Evolutionary conservation across 1,140 invertebrate species (phyloP), one percentile per base, ranked within the genome.

Genomic region (Periplaneta americana): DNA sequence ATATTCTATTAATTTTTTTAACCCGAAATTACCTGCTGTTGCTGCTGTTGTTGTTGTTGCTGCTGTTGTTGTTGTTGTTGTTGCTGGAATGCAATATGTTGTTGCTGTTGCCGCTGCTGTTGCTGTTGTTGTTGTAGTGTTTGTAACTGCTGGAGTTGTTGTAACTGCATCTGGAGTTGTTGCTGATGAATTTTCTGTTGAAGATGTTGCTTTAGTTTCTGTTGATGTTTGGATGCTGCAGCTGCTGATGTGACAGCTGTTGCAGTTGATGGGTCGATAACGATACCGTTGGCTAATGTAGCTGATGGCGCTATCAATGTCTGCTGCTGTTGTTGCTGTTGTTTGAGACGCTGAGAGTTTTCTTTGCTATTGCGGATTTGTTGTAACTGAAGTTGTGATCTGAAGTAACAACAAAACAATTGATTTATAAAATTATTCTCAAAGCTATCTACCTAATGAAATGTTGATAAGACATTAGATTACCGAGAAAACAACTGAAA

Each of bases 321-420:
- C 37, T 75, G 80, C 31, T 80, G 80, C 22, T 39, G 48, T 39
- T 48, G 48, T 8, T 15, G 39, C 39, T 78, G 37, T 37, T 18
- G 36, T n/a, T 66, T 80, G 48, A 57, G 79, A 17, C 8, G 34
- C 31, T 66, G 36, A 48, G 31, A 8, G 11, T 17, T 35, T 80
- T 80, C 79, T 31, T 74, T 74, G n/a, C 81, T 39, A 31, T 75
- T 81, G 48, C 48, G 48, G 75, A 94, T 92, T 83, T 93, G 91
- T 84, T 95, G 93, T 78, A 95, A 85, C 84, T 96, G 94, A 81
- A 93, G 91, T 74, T 95, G 92, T 0, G 93, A 94, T 74, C 92
- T 91, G 79, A 0, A 11, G 48, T 28, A 28, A 9, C 48, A 66
- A 66, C 22, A 66, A 1, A 48, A 48, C 0, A n/a, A n/a, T n/a